Base-by-base conservation (phyloP, 2,113 vertebrate genomes). In the Hemiprocne comata region DNA sequence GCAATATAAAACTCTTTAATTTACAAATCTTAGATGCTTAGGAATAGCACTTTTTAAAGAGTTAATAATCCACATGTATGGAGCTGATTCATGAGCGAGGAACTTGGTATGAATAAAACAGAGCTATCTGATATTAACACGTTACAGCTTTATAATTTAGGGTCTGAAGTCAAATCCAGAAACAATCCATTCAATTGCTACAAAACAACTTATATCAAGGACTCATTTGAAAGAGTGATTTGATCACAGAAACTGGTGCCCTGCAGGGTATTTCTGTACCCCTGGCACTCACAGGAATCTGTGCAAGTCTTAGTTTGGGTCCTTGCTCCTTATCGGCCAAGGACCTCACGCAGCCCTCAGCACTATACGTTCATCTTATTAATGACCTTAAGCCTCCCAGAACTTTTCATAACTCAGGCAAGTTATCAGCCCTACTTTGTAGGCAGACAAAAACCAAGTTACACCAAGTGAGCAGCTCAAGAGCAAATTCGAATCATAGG, bases 1-100 rank as follows among this genome's bases (percentile, higher is more conserved):
- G 78, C 93, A 65, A 96, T 85, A 96, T 48, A 93, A 94, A 95
- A 96, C 70, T 66, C 57, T 92, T 92, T 78, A 40, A 84, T 81
- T 94, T 61, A 87, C 44, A 97, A 90, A 67, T 42, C 64, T 89
- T 64, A 66, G 62, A 36, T 82, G 77, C 94, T 95, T 36, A 89
- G 84, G 91, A 95, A 95, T 19, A 94, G 76, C 33, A 80, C 42
- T 91, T 95, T 54, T 54, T n/a, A n/a, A 95, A 77, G 73, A 90
- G 90, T 87, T 84, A 90, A 87, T 34, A 73, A 76, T 75, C 82
- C 69, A 29, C 66, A 83, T 29, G 82, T 58, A 72, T 51, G 92
- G 84, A 92, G 78, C 42, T 60, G 87, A 91, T 67, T 91, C 28
- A 3, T 70, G 64, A 92, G 25, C 73, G 60, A 92, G 40, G 65